phyloP scores from a whole-genome alignment of 2,888 invertebrate genomes.

The Noctua comes region DNA sequence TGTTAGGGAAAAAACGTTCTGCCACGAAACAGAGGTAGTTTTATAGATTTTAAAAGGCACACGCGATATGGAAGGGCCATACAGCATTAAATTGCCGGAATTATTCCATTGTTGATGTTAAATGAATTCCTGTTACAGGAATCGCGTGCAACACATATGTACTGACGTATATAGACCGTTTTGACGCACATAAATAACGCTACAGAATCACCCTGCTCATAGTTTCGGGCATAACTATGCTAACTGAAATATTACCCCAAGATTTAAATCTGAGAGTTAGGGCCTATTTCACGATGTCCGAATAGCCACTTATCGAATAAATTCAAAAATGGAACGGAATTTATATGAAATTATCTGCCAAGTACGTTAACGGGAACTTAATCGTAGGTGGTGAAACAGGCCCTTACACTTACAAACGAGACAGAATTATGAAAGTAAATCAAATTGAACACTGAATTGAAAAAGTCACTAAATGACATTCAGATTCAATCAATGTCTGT shows the following conservation, averaged over 20 bases:
- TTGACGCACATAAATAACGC: conserved; percentile 3
- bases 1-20: conserved; percentile 35
- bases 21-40: conserved; percentile 56
- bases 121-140: conserved; percentile 85
- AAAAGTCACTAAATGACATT: conserved; percentile 29
- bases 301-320: too few relatives aligned
- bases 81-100: conserved; percentile 85
- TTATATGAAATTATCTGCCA: too few relatives aligned
- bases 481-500: conserved; percentile 33
- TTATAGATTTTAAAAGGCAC: conserved; percentile 78
- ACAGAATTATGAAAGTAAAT: conserved; percentile 46
- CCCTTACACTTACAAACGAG: background rate
- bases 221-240: conserved; percentile 8
- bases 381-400: too few relatives aligned
- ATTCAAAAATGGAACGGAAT: too few relatives aligned
- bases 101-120: conserved; percentile 85
- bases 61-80: conserved; percentile 81
- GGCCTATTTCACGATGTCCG: too few relatives aligned
- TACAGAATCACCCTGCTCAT: conserved; percentile 6
- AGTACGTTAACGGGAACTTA: too few relatives aligned
- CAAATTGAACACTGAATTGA: conserved; percentile 39
- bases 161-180: conserved; percentile 60
- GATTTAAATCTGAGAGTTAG: conserved; percentile 51
- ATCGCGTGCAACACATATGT: conserved; percentile 82
- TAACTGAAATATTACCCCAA: conserved; percentile 32